These are phyloP conservation scores for Crotalus helleri DNA, from an alignment of 2,113 vertebrate genomes.

Conservation along the genomic window DNA sequence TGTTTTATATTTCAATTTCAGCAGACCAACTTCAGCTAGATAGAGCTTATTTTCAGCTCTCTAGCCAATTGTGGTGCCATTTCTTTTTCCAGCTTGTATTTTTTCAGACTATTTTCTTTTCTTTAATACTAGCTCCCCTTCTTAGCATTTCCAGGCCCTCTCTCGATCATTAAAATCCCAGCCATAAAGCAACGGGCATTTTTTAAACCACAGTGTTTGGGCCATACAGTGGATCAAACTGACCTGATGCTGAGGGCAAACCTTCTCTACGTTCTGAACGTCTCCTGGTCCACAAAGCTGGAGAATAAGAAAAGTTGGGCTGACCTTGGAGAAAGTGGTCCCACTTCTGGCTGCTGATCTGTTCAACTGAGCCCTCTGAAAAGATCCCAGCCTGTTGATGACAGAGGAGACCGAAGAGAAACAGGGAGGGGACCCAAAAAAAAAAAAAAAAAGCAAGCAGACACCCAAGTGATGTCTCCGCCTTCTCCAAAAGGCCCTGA, in stretches of 20 bases:
- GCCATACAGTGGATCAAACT: background rate
- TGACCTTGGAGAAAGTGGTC: background rate
- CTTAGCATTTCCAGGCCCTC: background rate
- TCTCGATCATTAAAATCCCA: background rate
- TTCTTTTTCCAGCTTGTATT: background rate
- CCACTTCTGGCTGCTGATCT: background rate
- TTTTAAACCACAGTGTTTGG: background rate
- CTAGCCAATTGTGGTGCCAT: background rate
- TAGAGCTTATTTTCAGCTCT: background rate
- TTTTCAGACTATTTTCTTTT: background rate
- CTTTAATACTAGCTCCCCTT: background rate
- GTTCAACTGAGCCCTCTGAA: background rate
- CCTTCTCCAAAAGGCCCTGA: background rate
- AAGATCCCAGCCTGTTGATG: background rate
- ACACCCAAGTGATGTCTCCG: conserved; percentile 24
- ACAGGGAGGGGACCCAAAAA: conserved; percentile 19
- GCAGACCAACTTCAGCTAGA: background rate
- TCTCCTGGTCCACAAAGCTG: background rate
- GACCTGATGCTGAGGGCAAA: conserved; percentile 1
- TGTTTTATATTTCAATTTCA: background rate
- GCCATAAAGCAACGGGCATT: background rate
- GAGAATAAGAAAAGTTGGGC: background rate
- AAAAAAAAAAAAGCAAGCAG: background rate
- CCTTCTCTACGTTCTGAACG: background rate
- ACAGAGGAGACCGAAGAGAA: background rate